Evolutionary conservation across 2,797 vertebrate species (phyloP), one percentile per base, ranked within the genome.

Genomic region (Pipistrellus kuhlii): DNA sequence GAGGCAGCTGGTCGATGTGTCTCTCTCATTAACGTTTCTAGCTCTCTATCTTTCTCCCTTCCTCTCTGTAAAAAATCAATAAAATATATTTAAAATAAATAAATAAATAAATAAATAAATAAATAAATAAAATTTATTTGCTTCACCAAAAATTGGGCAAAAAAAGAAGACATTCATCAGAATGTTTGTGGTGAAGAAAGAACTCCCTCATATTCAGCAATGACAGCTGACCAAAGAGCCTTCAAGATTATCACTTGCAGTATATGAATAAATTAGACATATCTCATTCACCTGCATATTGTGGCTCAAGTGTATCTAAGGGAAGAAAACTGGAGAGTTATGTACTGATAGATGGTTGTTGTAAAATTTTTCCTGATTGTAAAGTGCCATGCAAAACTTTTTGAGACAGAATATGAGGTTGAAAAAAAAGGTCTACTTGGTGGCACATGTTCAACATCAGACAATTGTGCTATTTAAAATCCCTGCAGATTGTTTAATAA

Each of bases 271-370:
- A 81, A 72, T 0, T 10, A 55, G 11, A 46, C 4, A 9, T 12
- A 62, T 46, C 0, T 87, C 13, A 32, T 55, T 68, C 14, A 66
- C 12, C 21, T 53, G 1, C 46, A 25, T 41, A 0, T 35, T 17
- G 8, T 68, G 21, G 5, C 10, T 18, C 11, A 59, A n/a, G 1
- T 66, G 12, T n/a, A 57, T 4, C n/a, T 46, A 82, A 48, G 6
- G 5, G 4, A 66, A 77, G 1, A 44, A 35, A 75, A 55, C 1
- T 44, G 44, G 14, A n/a, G 4, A 62, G 2, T 48, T 48, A 57
- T 23, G 0, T 13, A 8, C 1, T 1, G 13, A 51, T 27, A n/a
- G 2, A 30, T 44, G 3, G 17, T 21, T 1, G 9, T 66, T 4
- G 5, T 23, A 7, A 55, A 8, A 27, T 11, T 12, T 41, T 90